Evolutionary conservation across 2,113 vertebrate genomes (phyloP), one percentile per base, ranked within the genome.

Genomic region (Calyptomena viridis): DNA sequence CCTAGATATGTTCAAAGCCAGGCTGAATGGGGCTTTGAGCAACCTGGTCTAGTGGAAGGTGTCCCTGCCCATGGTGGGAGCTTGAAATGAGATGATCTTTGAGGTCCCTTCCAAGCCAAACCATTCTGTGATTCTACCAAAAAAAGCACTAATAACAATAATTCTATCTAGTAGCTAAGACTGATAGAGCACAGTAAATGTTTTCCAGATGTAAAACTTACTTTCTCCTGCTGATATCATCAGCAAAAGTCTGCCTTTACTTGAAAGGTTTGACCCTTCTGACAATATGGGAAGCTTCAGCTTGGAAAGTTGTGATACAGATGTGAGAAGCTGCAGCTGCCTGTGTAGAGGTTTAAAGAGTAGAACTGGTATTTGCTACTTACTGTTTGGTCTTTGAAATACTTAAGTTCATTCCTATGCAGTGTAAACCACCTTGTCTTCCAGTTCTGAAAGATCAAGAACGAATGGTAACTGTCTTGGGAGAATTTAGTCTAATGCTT

Each of bases 391-490:
- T 99, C 99, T 97, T 99, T 99, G 97, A 99, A 99, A 97, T 99
- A 99, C 84, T 99, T 99, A 28, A 99, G 98, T 93, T 99, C 99
- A 81, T 99, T 98, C 97, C 99, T 98, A 77, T 98, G 98, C 93
- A 99, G 94, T 25, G 98, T 99, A 97, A 99, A 99, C 99, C 99
- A 99, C 80, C 99, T 98, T 76, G 98, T 99, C 97, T 99, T 99
- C 99, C 99, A 99, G 44, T 84, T 99, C 99, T 99, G 96, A 96
- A 94, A 93, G 39, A 93, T 42, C 12, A 92, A 89, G 69, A 96
- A 94, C 0, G 0, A 49, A 77, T 79, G 63, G n/a, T 62, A 47
- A 74, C 18, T 74, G 39, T 52, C 66, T 59, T 53, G 53, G 81
- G 69, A 69, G 60, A 84, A 39, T 78, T 88, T n/a, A 49, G 31